Conservation (phyloP, 2,888 invertebrate species). For the Amphipyra tragopoginis region DNA sequence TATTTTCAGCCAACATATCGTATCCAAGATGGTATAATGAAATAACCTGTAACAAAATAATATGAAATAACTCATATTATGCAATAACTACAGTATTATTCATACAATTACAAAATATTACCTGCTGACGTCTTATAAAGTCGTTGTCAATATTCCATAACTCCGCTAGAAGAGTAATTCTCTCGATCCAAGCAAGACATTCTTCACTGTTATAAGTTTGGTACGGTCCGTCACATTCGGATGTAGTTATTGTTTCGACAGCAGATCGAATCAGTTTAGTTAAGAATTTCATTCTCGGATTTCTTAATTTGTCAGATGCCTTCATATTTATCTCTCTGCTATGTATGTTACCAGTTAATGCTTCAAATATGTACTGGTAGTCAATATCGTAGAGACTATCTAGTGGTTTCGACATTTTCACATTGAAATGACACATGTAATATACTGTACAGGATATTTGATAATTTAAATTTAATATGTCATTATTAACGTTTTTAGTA, state of each 20-base stretch:
- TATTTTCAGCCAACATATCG: constrained; percentile 90
- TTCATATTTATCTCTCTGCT: constrained; percentile 90
- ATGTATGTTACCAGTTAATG: constrained; percentile 77
- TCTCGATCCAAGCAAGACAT: constrained; percentile 92
- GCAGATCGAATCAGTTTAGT: constrained; percentile 93
- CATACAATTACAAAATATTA: constrained; percentile 61
- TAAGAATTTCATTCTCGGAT: constrained; percentile 93
- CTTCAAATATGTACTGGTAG: constrained; percentile 90
- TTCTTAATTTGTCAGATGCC: constrained; percentile 92
- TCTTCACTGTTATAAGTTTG: constrained; percentile 80
- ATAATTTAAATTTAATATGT: constrained; percentile 94
- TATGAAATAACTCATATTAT: not conserved
- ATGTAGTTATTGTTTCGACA: constrained; percentile 92
- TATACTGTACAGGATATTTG: constrained; percentile 94
- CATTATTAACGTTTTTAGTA: constrained; percentile 93
- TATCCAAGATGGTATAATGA: constrained; percentile 91
- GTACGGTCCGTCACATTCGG: constrained; percentile 86
- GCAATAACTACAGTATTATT: not conserved
- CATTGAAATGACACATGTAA: constrained; percentile 94
- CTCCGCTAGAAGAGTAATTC: constrained; percentile 92
- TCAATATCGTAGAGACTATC: constrained; percentile 94
- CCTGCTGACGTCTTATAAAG: constrained; percentile 94
- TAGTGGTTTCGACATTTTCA: constrained; percentile 93
- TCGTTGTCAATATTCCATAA: constrained; percentile 94
- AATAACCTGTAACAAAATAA: constrained; percentile 81